A percentile compares a stretch with the other conserved stretches of the same genome.
Evolutionary conservation across 2,888 invertebrate species (phyloP).

Genomic region (Tenthredo mesomela): DNA sequence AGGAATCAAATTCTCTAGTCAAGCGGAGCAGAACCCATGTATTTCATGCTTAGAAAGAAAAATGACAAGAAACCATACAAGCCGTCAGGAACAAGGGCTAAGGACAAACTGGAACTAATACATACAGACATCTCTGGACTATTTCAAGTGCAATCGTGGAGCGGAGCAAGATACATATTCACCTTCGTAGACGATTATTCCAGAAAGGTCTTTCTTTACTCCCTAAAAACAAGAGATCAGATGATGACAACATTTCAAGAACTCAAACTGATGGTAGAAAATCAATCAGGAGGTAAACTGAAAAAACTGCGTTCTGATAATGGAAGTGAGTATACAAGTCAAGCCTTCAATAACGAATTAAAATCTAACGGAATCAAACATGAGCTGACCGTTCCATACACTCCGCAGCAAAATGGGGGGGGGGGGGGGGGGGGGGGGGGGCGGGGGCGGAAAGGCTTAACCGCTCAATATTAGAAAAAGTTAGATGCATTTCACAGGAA

Average conservation of each 20-base stretch:
- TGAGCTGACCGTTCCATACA: slow-evolving; percentile 65
- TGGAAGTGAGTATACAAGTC: slow-evolving; percentile 60
- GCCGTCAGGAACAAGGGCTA: slow-evolving; percentile 54
- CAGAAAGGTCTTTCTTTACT: slow-evolving; percentile 64
- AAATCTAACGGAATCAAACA: slow-evolving; percentile 65
- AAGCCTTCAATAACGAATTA: slow-evolving; percentile 60
- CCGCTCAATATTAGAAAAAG: slow-evolving; percentile 59
- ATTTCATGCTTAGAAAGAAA: slow-evolving; percentile 56
- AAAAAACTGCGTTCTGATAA: slow-evolving; percentile 65
- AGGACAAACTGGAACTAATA: slow-evolving; percentile 60
- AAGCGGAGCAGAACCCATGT: slow-evolving; percentile 53
- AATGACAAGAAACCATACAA: slow-evolving; percentile 17
- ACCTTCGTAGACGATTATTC: slow-evolving; percentile 69
- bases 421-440: too few species aligned
- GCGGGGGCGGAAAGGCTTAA: slow-evolving; percentile 60
- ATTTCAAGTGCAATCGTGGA: slow-evolving; percentile 60
- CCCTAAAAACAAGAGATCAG: slow-evolving; percentile 66
- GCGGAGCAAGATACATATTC: slow-evolving; percentile 65
- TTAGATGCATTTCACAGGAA: slow-evolving; percentile 8
- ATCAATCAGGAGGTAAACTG: slow-evolving; percentile 63
- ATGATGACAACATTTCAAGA: slow-evolving; percentile 61
- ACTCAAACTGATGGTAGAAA: slow-evolving; percentile 66
- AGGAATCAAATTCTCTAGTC: slow-evolving; percentile 54
- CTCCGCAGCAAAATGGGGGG: slow-evolving; percentile 68
- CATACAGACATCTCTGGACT: slow-evolving; percentile 67